These are phyloP conservation scores for Nomada fucata DNA, from an alignment of 2,888 invertebrate genomes.

Conservation along the genomic window DNA sequence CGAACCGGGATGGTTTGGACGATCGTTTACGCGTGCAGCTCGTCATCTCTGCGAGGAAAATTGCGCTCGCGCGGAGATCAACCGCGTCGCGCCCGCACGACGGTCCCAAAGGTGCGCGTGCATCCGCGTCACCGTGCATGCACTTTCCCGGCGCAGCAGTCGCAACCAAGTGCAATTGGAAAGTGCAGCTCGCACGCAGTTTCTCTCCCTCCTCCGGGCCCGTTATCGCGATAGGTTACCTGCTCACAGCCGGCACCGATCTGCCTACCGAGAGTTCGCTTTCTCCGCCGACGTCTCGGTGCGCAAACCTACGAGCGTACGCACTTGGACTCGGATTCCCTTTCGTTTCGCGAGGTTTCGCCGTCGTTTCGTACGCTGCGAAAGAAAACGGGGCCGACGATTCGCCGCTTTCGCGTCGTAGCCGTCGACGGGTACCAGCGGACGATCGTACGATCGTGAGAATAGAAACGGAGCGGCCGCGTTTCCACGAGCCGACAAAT, in stretches of 20 bases:
- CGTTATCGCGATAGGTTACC: conserved; percentile 59
- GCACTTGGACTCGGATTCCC: conserved; percentile 50
- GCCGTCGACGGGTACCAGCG: conserved; percentile 27
- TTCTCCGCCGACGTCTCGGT: conserved; percentile 73
- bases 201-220: conserved; percentile 28
- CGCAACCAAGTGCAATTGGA: conserved; percentile 74
- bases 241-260: conserved; percentile 72
- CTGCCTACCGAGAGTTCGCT: conserved; percentile 74
- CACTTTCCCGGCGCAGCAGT: conserved; percentile 71
- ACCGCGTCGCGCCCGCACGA: conserved; percentile 20
- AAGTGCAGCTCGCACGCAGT: conserved; percentile 74
- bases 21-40: conserved; percentile 23
- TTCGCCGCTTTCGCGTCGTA: too few relatives aligned
- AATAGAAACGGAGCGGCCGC: not conserved
- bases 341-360: conserved; percentile 10
- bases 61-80: conserved; percentile 15
- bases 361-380: conserved; percentile 62
- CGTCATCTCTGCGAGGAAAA: conserved; percentile 33
- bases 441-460: conserved; percentile 31
- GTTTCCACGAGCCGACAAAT: conserved; percentile 13
- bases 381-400: conserved; percentile 56
- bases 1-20: conserved; percentile 2
- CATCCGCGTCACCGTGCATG: conserved; percentile 37
- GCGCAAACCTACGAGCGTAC: conserved; percentile 40
- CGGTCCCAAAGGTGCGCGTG: conserved; percentile 42